Evolutionary conservation across 2,113 vertebrate species (phyloP).

Genomic region (Apistogramma diplotaenia): DNA sequence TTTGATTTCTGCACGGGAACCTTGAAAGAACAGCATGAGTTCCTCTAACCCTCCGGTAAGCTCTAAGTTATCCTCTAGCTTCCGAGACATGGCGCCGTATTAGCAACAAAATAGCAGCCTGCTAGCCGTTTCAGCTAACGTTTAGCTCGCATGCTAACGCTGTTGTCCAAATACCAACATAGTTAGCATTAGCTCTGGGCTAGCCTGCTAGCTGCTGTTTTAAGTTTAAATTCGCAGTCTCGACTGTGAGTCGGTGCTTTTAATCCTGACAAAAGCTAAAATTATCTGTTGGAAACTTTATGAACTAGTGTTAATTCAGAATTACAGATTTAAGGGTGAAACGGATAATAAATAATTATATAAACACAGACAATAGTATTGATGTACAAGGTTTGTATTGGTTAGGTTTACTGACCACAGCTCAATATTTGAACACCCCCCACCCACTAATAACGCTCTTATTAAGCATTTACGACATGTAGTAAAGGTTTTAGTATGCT

Average conservation of each 20-base stretch:
- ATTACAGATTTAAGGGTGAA: background rate
- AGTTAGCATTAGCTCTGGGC: background rate
- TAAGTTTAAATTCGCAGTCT: background rate
- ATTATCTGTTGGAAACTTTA: background rate
- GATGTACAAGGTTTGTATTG: background rate
- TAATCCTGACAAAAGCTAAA: background rate
- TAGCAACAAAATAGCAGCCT: background rate
- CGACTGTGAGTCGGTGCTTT: background rate
- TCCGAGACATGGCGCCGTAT: background rate
- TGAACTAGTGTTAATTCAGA: background rate
- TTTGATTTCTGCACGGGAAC: background rate
- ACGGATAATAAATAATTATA: background rate
- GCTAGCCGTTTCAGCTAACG: slow-evolving; percentile 24
- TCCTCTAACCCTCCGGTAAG: slow-evolving; percentile 59
- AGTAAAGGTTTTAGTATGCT: background rate
- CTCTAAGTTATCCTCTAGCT: background rate
- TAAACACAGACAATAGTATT: background rate
- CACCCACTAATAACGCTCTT: background rate
- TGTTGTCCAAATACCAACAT: slow-evolving; percentile 7
- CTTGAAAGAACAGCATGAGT: slow-evolving; percentile 43
- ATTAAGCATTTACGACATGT: background rate
- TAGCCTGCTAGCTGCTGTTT: background rate
- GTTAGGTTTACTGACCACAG: background rate
- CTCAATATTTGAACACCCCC: background rate
- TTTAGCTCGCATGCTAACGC: slow-evolving; percentile 40